Evolutionary conservation across 2,113 vertebrate genomes (phyloP).

Genomic region (Neogobius melanostomus): DNA sequence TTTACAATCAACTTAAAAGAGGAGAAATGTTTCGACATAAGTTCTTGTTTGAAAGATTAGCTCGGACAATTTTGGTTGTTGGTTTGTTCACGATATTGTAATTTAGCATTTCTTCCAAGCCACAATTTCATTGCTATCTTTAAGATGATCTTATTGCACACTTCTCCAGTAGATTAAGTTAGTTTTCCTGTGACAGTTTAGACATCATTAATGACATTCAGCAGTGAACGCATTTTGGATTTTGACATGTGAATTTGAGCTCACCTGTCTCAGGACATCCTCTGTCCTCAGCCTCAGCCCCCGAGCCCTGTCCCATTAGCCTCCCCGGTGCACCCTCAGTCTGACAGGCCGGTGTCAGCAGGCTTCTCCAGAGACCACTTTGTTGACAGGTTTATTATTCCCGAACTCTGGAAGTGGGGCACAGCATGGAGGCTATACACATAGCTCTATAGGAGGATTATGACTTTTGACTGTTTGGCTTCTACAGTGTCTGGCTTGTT

Average conservation of each 20-base stretch:
- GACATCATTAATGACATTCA: constrained; percentile 1
- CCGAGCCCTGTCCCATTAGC: constrained; percentile 37
- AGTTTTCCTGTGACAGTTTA: background rate
- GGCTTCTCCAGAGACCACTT: constrained; percentile 23
- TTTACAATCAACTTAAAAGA: too few relatives aligned
- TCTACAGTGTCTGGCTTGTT: background rate
- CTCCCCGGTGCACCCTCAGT: constrained; percentile 39
- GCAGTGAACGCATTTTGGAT: background rate
- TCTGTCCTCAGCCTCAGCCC: constrained; percentile 24
- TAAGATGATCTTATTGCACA: background rate
- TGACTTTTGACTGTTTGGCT: background rate
- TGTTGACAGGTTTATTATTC: constrained; percentile 60
- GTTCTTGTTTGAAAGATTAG: too few relatives aligned
- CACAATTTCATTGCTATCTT: too few relatives aligned
- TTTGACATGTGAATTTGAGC: constrained; percentile 9
- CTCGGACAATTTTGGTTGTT: too few relatives aligned
- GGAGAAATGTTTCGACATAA: too few relatives aligned
- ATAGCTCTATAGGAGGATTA: background rate
- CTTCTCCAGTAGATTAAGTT: background rate
- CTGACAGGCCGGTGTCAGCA: constrained; percentile 45
- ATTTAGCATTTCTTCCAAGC: too few relatives aligned
- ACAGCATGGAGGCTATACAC: background rate
- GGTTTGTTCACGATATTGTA: too few relatives aligned
- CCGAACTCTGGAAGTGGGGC: constrained; percentile 16
- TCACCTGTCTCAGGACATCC: constrained; percentile 34